phyloP scores from a whole-genome alignment of 2,797 vertebrate species.

The Helarctos malayanus region DNA sequence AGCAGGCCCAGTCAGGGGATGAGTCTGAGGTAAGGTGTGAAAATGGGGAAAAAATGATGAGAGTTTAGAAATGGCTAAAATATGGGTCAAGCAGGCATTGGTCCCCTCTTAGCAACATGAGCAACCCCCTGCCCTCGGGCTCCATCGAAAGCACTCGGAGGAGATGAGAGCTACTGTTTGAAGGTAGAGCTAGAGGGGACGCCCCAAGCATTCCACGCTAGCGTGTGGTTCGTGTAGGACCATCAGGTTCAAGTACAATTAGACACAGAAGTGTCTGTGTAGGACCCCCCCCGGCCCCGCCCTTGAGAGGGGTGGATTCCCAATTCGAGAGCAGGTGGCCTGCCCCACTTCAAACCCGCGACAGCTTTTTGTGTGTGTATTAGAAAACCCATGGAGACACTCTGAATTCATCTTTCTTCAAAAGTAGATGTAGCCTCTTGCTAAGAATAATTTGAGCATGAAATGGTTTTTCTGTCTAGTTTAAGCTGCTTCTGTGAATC shows the following conservation, averaged over 20 bases:
- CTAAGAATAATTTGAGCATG: slow-evolving; percentile 63
- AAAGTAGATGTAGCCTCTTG: slow-evolving; percentile 47
- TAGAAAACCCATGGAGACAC: background rate
- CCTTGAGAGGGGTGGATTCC: background rate
- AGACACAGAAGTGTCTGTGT: background rate
- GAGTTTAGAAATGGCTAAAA: background rate
- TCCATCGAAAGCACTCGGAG: background rate
- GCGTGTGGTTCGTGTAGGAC: background rate
- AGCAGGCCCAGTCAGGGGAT: background rate
- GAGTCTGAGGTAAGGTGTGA: background rate
- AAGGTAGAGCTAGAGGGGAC: background rate
- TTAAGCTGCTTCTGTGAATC: slow-evolving; percentile 53
- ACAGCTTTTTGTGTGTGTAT: background rate
- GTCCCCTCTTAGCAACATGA: background rate
- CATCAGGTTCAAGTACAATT: background rate
- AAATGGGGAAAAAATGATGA: background rate
- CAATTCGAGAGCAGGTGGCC: background rate
- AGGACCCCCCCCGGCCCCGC: background rate
- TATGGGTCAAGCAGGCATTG: background rate
- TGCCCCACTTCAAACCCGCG: background rate
- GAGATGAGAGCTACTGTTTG: background rate
- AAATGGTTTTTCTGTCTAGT: slow-evolving; percentile 52
- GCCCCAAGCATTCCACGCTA: background rate
- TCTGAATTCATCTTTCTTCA: slow-evolving; percentile 46
- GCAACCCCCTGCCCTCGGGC: background rate